Evolutionary conservation across 2,888 invertebrate genomes (phyloP).

Genomic region (Drosophila conformis): DNA sequence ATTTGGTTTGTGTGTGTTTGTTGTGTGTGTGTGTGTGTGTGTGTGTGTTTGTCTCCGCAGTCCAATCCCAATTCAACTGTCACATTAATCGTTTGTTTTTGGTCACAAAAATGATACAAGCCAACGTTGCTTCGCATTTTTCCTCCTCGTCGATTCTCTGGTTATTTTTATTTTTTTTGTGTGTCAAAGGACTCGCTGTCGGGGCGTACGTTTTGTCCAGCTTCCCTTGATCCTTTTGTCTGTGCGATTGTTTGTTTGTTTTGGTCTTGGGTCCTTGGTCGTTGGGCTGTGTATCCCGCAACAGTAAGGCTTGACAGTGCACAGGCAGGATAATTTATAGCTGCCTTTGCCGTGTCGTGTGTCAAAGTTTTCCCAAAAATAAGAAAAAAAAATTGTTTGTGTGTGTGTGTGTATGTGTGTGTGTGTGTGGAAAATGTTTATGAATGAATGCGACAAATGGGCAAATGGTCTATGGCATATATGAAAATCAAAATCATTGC

Average conservation of each 20-base stretch:
- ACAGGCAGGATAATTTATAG: conserved; percentile 72
- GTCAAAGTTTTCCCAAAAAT: conserved; percentile 70
- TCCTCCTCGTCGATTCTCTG: conserved; percentile 9
- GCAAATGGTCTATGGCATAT: conserved; percentile 33
- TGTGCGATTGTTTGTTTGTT: conserved; percentile 69
- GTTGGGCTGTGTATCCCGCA: conserved; percentile 34
- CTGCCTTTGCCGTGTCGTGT: conserved; percentile 68
- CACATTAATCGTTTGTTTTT: conserved; percentile 83
- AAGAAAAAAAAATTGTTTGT: not conserved
- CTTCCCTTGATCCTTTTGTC: conserved; percentile 47
- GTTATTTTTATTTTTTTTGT: conserved; percentile 17
- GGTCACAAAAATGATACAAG: conserved; percentile 74
- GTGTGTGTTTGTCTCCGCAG: conserved; percentile 53
- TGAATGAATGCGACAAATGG: conserved; percentile 73
- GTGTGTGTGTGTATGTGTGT: conserved; percentile 26
- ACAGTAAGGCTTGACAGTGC: conserved; percentile 57
- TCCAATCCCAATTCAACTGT: conserved; percentile 80
- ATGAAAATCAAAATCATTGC: conserved; percentile 78
- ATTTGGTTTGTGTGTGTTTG: conserved; percentile 17
- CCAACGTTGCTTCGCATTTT: conserved; percentile 70
- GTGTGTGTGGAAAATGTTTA: conserved; percentile 66
- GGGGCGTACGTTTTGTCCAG: conserved; percentile 52
- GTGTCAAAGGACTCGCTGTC: conserved; percentile 60
- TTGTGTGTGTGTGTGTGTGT: conserved; percentile 37
- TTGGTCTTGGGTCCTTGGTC: conserved; percentile 63